Base-by-base conservation (phyloP, 1,140 invertebrate species). In the Lordiphosa stackelbergi region DNA sequence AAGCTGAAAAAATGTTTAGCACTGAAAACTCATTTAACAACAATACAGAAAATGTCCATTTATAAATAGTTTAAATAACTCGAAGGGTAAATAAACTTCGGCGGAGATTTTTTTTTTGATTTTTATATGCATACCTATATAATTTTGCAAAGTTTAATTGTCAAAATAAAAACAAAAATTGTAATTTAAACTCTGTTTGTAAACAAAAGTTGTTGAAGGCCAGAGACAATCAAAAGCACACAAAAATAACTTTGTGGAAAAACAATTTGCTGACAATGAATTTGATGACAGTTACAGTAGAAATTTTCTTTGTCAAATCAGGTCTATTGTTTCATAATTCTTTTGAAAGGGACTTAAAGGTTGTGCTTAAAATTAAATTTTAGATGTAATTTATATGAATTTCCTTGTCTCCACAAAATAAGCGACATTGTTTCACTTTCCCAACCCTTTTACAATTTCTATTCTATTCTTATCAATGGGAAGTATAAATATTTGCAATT, bases 141-240 rank as follows among this genome's bases (percentile, higher is more conserved):
- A 47, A 58, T 40, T 45, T 56, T 40, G 37, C 42, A 42, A 69
- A 61, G 66, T 69, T 69, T 68, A 69, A 69, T 69, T 69, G 66
- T 53, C 47, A 59, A 48, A 37, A 36, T 28, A 47, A 51, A 36
- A 31, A 54, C 24, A 49, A 42, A 55, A 48, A 24, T 31, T 40
- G 6, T 31, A 28, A 52, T 11, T n/a, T 13, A 12, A 53, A 37
- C 28, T 53, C 41, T 54, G 13, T 61, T 48, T 3, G 11, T 16
- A 2, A n/a, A n/a, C 13, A 43, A 57, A 35, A 31, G 37, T 11
- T 46, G 13, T 31, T 19, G 19, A 38, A 28, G 11, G 11, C 19
- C 35, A 43, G 41, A 35, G 16, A 42, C 22, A 57, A 48, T 35
- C 10, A 48, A 49, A 8, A 35, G 6, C 35, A 60, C 31, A 37